Conservation (phyloP, 2,888 invertebrate species). For the Pheosia tremula region DNA sequence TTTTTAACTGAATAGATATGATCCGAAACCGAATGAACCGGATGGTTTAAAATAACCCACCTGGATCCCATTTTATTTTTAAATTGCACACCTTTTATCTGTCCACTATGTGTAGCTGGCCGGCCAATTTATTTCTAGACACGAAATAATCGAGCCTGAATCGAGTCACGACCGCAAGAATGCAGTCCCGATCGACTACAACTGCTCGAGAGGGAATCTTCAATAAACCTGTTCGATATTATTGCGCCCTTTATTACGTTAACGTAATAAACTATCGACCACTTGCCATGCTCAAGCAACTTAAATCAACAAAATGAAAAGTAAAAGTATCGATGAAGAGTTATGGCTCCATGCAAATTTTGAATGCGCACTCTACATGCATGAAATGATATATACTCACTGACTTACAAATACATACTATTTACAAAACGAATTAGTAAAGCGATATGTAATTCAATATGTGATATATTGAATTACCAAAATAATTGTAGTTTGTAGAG, state of each 20-base stretch:
- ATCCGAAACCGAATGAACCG: too few species aligned
- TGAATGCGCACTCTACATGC: not conserved
- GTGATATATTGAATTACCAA: too few species aligned
- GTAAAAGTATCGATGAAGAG: slow-evolving; percentile 5
- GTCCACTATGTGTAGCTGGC: slow-evolving; percentile 16
- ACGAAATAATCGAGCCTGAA: slow-evolving; percentile 59
- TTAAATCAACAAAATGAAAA: not conserved
- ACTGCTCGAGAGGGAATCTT: slow-evolving; percentile 72
- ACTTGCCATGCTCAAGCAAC: not conserved
- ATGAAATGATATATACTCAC: not conserved
- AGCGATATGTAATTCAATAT: too few species aligned
- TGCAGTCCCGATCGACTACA: slow-evolving; percentile 55
- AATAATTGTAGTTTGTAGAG: too few species aligned
- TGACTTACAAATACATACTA: not conserved
- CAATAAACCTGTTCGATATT: slow-evolving; percentile 64
- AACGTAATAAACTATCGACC: slow-evolving; percentile 24
- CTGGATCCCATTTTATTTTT: not conserved
- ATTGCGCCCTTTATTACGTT: slow-evolving; percentile 43
- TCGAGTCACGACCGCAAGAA: slow-evolving; percentile 63
- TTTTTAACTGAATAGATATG: too few species aligned
- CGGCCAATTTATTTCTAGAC: slow-evolving; percentile 60
- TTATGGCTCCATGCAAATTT: not conserved
- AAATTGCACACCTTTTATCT: not conserved
- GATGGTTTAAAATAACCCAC: too few species aligned
- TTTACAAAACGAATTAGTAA: not conserved